A percentile compares a stretch with the other conserved stretches of the same genome.
phyloP scores from a whole-genome alignment of 2,888 invertebrate species.

The Bibio marci region DNA sequence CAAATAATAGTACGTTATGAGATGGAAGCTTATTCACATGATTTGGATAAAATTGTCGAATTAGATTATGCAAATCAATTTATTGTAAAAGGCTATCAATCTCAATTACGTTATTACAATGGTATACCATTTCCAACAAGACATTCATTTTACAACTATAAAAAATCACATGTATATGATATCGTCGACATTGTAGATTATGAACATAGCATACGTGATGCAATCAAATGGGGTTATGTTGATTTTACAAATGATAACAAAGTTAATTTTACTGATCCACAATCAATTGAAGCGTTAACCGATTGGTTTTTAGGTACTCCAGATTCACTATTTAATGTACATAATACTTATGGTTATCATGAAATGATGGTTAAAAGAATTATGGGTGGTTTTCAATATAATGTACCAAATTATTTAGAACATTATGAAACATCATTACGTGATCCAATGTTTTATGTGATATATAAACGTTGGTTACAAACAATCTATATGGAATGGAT shows the following conservation, averaged over 20 bases:
- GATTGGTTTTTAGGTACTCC: slow-evolving; percentile 37
- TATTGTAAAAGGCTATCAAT: slow-evolving; percentile 33
- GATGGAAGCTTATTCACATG: slow-evolving; percentile 45
- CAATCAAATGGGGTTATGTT: slow-evolving; percentile 39
- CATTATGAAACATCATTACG: slow-evolving; percentile 47
- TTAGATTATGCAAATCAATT: slow-evolving; percentile 23
- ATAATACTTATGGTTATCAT: slow-evolving; percentile 34
- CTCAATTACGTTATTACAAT: slow-evolving; percentile 43
- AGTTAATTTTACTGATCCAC: slow-evolving; percentile 24
- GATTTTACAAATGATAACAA: slow-evolving; percentile 24
- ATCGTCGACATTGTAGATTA: slow-evolving; percentile 31
- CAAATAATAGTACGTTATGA: slow-evolving; percentile 32
- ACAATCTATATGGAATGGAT: slow-evolving; percentile 34
- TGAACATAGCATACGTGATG: slow-evolving; percentile 38
- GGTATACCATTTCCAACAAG: slow-evolving; percentile 51
- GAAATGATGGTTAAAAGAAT: slow-evolving; percentile 33
- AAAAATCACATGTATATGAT: slow-evolving; percentile 8
- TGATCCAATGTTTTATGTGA: slow-evolving; percentile 55
- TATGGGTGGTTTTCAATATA: slow-evolving; percentile 29
- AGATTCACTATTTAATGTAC: slow-evolving; percentile 30
- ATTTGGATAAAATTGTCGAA: slow-evolving; percentile 43
- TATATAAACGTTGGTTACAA: slow-evolving; percentile 40
- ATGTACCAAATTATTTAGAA: slow-evolving; percentile 33
- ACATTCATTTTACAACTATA: slow-evolving; percentile 10
- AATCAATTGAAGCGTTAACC: slow-evolving; percentile 32